Percentiles rank a stretch among this genome's conserved stretches.
Evolutionary conservation across 2,113 vertebrate genomes (phyloP).

Genomic region (Bubo scandiacus): DNA sequence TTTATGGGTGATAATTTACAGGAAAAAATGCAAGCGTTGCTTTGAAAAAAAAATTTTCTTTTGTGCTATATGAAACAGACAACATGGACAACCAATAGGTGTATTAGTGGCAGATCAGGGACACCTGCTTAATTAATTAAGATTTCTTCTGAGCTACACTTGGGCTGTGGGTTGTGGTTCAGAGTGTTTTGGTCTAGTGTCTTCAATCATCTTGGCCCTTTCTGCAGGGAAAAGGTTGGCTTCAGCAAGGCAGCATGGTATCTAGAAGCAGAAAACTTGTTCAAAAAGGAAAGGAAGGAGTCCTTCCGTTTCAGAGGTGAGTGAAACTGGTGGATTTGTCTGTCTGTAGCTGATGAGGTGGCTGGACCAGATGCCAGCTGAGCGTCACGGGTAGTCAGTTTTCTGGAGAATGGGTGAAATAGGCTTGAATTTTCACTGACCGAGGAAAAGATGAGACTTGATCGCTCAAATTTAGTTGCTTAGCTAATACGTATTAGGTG

Average conservation of each 20-base stretch:
- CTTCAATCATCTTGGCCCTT: accelerated
- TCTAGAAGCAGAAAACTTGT: not conserved
- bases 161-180: not conserved
- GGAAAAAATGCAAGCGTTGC: accelerated
- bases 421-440: not conserved
- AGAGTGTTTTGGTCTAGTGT: accelerated
- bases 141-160: not conserved
- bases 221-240: not conserved
- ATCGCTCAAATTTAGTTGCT: not conserved
- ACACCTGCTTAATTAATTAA: not conserved
- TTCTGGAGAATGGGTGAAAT: not conserved
- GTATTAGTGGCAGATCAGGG: not conserved
- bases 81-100: not conserved
- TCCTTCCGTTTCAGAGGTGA: not conserved
- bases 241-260: accelerated
- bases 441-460: not conserved
- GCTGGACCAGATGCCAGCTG: not conserved
- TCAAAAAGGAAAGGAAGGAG: not conserved
- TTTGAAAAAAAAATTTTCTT: not conserved
- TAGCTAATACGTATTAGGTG: not conserved
- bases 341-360: not conserved
- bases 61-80: not conserved
- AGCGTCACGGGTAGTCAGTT: accelerated
- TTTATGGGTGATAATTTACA: not conserved
- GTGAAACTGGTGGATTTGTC: not conserved